Base-by-base conservation (phyloP, 1,140 invertebrate species). In the Aleiodes sp. region DNA sequence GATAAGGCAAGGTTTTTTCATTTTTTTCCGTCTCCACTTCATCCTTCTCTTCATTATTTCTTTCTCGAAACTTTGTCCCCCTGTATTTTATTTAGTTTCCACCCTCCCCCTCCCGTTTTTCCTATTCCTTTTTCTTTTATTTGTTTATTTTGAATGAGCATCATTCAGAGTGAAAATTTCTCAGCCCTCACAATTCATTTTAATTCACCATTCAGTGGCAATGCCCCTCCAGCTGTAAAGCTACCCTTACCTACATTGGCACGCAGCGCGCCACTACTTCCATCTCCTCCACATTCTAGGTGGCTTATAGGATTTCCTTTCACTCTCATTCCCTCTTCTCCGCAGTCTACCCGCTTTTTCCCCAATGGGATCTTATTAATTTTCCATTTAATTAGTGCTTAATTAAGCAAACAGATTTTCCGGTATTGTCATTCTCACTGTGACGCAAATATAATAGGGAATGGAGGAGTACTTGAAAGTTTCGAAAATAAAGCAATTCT, bases 331-430 rank as follows among this genome's bases (percentile, higher is more conserved):
- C n/a, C n/a, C n/a, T n/a, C n/a, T n/a, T n/a, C n/a, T n/a, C n/a
- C n/a, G n/a, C n/a, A n/a, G n/a, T n/a, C n/a, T n/a, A n/a, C n/a
- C n/a, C n/a, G n/a, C n/a, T n/a, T n/a, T n/a, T n/a, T n/a, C 19
- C 65, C 73, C 71, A 70, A 76, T 71, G 70, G 73, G 77, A 80
- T 80, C 78, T 82, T 81, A 81, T 81, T 82, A 82, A 81, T 80
- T 80, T 81, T 81, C 80, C 74, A 76, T 81, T 81, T 78, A 81
- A 81, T 82, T 81, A 82, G 74, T 65, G 74, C 75, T 76, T 78
- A 81, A 82, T 78, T 79, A 80, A 74, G 68, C 72, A 59, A 66
- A 14, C 75, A 70, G 68, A 80, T 78, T 79, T 76, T 41, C 70
- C 65, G 52, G 65, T n/a, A n/a, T n/a, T n/a, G n/a, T n/a, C n/a